These are phyloP conservation scores for Dusona sp. DNA, from an alignment of 2,888 invertebrate species.

Conservation along the genomic window DNA sequence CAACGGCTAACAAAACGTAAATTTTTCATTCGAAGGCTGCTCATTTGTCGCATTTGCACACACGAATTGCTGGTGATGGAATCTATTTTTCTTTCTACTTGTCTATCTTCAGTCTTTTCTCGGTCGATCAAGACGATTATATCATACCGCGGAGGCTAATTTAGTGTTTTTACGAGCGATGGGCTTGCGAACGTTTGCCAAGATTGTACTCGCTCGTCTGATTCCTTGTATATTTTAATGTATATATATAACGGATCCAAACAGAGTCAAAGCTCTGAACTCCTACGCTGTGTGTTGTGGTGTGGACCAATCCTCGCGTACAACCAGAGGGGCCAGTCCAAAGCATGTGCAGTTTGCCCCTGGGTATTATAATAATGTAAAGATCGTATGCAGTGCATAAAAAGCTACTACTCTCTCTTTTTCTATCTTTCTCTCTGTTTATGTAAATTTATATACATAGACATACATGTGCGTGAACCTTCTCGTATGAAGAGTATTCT, in stretches of 20 bases:
- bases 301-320: slow-evolving; percentile 77
- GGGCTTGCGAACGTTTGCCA: neutral
- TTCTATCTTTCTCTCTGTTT: neutral
- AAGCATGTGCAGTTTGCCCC: slow-evolving; percentile 30
- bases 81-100: neutral
- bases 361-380: slow-evolving; percentile 30
- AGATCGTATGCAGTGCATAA: neutral
- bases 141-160: neutral
- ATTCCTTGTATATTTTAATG: neutral
- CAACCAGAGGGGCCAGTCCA: slow-evolving; percentile 78
- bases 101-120: slow-evolving; percentile 10
- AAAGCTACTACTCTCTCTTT: neutral
- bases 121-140: neutral
- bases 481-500: neutral
- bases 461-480: neutral
- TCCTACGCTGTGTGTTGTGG: slow-evolving; percentile 7
- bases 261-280: neutral
- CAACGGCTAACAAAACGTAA: neutral
- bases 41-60: neutral
- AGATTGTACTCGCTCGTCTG: neutral
- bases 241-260: neutral
- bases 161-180: neutral
- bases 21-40: neutral
- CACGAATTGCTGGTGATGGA: neutral
- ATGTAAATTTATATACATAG: neutral